Base-by-base conservation (phyloP, 2,113 vertebrate species). In the Sinocyclocheilus anshuiensis region DNA sequence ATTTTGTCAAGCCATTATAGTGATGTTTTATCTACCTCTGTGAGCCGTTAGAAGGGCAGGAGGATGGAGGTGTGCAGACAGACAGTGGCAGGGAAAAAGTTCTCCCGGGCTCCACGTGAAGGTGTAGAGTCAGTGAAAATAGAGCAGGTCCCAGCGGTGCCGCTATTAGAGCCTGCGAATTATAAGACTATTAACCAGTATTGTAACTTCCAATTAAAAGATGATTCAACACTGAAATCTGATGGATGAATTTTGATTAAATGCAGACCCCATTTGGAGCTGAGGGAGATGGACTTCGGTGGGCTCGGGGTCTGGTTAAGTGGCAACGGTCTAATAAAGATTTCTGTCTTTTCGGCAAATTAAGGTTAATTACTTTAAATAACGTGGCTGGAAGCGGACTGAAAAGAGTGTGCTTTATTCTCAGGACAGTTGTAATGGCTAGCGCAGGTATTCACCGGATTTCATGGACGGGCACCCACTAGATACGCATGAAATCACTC, bases 171-270 rank as follows among this genome's bases (percentile, higher is more conserved):
- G 96, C 95, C 95, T 95, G 95, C 87, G 94, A 98, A 99, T 99
- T 98, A 99, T 97, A 97, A 98, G 98, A 98, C 97, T 99, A 99
- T 99, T 99, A 99, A 97, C 96, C 96, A 98, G 97, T 97, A 97
- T 88, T 97, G 96, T 97, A 98, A 97, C 96, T 99, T 96, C 97
- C 97, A 99, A 99, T 99, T 99, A 99, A 99, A 99, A 97, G 95
- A 97, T 97, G 97, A 99, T 98, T 99, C 97, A 97, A 97, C 97
- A 97, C 96, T 96, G 95, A 96, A 97, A 98, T 97, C 97, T 97
- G 97, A 99, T 99, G 97, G 97, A 97, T 99, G 97, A 97, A 97
- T 98, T 97, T 98, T 99, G 97, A 99, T 99, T 99, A 99, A 99
- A 97, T 96, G 92, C 96, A 97, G 97, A 96, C 96, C 94, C 96